Base-by-base conservation (phyloP, 2,113 vertebrate genomes). In the Nothocercus julius region DNA sequence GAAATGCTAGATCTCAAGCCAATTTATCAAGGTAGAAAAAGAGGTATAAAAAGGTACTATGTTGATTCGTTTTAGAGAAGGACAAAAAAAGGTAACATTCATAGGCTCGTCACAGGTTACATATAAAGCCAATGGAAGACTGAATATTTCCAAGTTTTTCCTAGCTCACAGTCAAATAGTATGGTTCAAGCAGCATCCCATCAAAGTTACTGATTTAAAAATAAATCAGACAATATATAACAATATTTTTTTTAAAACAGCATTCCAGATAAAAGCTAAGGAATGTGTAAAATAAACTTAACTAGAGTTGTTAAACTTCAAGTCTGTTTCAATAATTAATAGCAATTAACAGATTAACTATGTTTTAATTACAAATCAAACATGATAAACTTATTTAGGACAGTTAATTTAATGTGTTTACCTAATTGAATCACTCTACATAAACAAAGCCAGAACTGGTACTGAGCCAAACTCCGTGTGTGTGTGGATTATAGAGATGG, bases 321-420 rank as follows among this genome's bases (percentile, higher is more conserved):
- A 67, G n/a, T 63, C 47, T 56, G 1, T 77, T 92, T 94, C 49
- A 95, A 64, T 88, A 93, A 96, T 92, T 95, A 92, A 85, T 91
- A 85, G 72, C 79, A 95, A 89, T 92, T 94, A 95, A 67, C 34
- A 90, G 66, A 90, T 93, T 94, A 94, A 51, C 27, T 90, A 13
- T 42, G n/a, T 28, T 47, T 95, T 85, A 68, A 73, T 93, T 92
- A 19, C 10, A 91, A 94, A 86, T 93, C 66, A 62, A 92, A 89
- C 45, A 77, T 67, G 24, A 32, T 86, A 90, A 95, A 11, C 53
- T 22, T 84, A 20, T 87, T 85, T 82, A 82, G 13, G 20, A 59
- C 7, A 24, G 68, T 85, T 84, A 74, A 82, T 82, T 74, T 85
- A 78, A 56, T 7, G 16, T 36, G 7, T 72, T 83, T 82, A 68